Evolutionary conservation across 2,888 invertebrate species (phyloP).

Genomic region (Apeira syringaria): DNA sequence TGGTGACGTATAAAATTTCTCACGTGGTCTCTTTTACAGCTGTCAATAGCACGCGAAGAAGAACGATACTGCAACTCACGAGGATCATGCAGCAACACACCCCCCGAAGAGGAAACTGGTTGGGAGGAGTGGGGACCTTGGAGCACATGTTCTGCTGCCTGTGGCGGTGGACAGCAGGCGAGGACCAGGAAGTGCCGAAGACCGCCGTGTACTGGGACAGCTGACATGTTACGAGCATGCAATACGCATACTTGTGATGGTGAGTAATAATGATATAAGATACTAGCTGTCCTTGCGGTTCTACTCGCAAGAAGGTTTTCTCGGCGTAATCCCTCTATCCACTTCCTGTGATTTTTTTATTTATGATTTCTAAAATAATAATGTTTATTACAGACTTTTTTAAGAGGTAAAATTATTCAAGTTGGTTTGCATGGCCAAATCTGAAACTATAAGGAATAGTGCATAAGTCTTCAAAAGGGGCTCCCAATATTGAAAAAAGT

Average conservation of each 20-base stretch:
- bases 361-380: too few relatives aligned
- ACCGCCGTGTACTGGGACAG: slow-evolving; percentile 78
- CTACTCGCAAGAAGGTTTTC: too few relatives aligned
- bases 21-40: too few relatives aligned
- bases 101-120: slow-evolving; percentile 49
- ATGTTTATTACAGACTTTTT: too few relatives aligned
- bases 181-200: slow-evolving; percentile 82
- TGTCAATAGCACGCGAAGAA: slow-evolving; percentile 90
- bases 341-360: too few relatives aligned
- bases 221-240: slow-evolving; percentile 87
- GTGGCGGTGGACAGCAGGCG: slow-evolving; percentile 85
- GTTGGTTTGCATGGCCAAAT: too few relatives aligned
- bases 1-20: too few relatives aligned
- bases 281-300: not conserved
- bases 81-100: slow-evolving; percentile 84
- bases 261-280: slow-evolving; percentile 33
- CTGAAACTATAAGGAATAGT: too few relatives aligned
- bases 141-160: slow-evolving; percentile 62
- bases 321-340: too few relatives aligned
- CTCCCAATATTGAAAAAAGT: too few relatives aligned
- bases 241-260: slow-evolving; percentile 89
- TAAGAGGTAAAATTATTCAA: too few relatives aligned
- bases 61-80: slow-evolving; percentile 89
- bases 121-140: slow-evolving; percentile 67
- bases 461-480: too few relatives aligned